A percentile compares a stretch with the other conserved stretches of the same genome.
Evolutionary conservation across 1,140 invertebrate genomes (phyloP).

Genomic region (Eurytemora carolleeae): DNA sequence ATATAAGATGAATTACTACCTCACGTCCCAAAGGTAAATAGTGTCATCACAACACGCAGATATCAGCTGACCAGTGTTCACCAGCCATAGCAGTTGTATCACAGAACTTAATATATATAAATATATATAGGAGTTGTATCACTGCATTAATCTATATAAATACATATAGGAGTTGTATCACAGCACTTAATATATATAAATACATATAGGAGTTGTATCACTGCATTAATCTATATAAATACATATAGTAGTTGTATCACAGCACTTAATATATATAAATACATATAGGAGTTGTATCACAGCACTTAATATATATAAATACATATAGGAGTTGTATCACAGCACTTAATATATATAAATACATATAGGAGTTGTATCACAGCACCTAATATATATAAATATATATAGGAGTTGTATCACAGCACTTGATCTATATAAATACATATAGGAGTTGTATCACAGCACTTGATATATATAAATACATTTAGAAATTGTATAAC

Average conservation of each 20-base stretch:
- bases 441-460: background rate
- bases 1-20: no score
- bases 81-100: constrained; percentile 70
- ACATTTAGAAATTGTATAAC: no score
- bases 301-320: background rate
- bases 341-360: no score
- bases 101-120: constrained; percentile 43
- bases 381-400: constrained; percentile 31
- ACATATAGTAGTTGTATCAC: background rate
- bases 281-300: background rate
- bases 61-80: constrained; percentile 88
- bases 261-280: background rate
- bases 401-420: background rate
- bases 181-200: background rate
- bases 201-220: no score
- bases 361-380: constrained; percentile 77
- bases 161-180: background rate
- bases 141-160: constrained; percentile 32
- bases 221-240: no score
- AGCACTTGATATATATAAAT: background rate
- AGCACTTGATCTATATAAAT: background rate
- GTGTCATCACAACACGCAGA: constrained; percentile 84
- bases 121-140: constrained; percentile 29
- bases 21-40: constrained; percentile 90
- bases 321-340: no score